Percentiles rank a stretch among this genome's conserved stretches.
These are phyloP conservation scores for Saguinus imperator DNA, from an alignment of 2,113 vertebrate species.

Conservation along the genomic window DNA sequence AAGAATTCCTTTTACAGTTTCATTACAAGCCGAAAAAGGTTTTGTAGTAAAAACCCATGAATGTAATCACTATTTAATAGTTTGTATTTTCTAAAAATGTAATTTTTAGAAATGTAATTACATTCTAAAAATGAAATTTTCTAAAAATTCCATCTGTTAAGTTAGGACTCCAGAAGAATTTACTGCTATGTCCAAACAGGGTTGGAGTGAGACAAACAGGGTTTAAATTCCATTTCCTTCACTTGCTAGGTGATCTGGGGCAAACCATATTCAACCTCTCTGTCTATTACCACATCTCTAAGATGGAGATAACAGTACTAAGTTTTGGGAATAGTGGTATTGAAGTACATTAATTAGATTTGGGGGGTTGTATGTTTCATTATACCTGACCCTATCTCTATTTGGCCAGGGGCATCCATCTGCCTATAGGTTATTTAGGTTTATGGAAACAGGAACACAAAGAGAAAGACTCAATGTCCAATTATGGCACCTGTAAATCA, in stretches of 20 bases:
- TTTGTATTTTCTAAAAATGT: slow-evolving; percentile 3
- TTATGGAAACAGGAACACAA: not conserved
- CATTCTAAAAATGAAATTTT: not conserved
- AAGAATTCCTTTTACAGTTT: not conserved
- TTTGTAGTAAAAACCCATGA: not conserved
- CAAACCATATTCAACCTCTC: not conserved
- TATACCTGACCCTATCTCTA: not conserved
- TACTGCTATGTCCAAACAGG: not conserved
- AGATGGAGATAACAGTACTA: not conserved
- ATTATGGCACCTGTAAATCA: not conserved
- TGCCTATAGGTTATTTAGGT: not conserved
- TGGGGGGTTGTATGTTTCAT: not conserved
- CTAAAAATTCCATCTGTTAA: not conserved
- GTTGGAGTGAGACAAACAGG: not conserved
- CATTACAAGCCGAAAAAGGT: not conserved
- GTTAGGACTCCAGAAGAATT: not conserved
- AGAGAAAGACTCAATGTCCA: not conserved
- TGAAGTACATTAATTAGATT: not conserved
- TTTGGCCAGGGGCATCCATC: not conserved
- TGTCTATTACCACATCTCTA: not conserved
- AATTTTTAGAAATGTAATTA: too few species aligned
- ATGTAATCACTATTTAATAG: slow-evolving; percentile 10
- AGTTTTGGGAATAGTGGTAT: not conserved
- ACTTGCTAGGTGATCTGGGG: not conserved
- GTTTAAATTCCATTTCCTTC: not conserved